Conservation (phyloP, 2,888 invertebrate species). For the Melanophora roralis region DNA sequence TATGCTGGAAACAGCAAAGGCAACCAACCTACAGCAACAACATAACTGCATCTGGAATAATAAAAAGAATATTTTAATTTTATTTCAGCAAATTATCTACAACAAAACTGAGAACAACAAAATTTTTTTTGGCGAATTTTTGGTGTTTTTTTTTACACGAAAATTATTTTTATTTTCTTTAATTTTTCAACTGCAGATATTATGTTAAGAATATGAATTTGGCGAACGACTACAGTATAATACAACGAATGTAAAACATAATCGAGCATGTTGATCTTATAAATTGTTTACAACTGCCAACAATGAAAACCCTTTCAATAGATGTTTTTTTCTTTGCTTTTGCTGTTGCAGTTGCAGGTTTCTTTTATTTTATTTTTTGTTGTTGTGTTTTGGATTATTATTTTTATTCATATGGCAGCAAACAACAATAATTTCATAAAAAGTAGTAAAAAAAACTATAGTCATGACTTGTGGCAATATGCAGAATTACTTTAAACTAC, state of each 20-base stretch:
- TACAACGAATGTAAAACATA: constrained; percentile 61
- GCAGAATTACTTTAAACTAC: constrained; percentile 62
- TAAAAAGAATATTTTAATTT: constrained; percentile 61
- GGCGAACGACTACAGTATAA: constrained; percentile 51
- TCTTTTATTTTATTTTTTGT: constrained; percentile 35
- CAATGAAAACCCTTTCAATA: constrained; percentile 63
- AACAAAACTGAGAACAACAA: constrained; percentile 57
- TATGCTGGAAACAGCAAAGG: constrained; percentile 13
- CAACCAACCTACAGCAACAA: background rate
- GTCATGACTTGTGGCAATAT: constrained; percentile 63
- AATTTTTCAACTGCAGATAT: background rate
- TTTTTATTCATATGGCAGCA: constrained; percentile 55
- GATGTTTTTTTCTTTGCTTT: constrained; percentile 51
- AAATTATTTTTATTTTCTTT: background rate
- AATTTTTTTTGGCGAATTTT: constrained; percentile 31
- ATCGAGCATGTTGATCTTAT: constrained; percentile 57
- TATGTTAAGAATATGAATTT: constrained; percentile 31
- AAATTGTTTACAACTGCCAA: constrained; percentile 62
- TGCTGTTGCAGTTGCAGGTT: constrained; percentile 53
- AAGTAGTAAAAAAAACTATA: constrained; percentile 18
- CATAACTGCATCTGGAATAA: too few species aligned
- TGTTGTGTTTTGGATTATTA: constrained; percentile 15
- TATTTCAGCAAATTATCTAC: constrained; percentile 63
- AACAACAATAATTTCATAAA: constrained; percentile 57
- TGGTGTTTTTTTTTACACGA: background rate